Percentiles rank a stretch among this genome's conserved stretches.
phyloP scores from a whole-genome alignment of 2,888 invertebrate genomes.

The Melanostoma mellinum region DNA sequence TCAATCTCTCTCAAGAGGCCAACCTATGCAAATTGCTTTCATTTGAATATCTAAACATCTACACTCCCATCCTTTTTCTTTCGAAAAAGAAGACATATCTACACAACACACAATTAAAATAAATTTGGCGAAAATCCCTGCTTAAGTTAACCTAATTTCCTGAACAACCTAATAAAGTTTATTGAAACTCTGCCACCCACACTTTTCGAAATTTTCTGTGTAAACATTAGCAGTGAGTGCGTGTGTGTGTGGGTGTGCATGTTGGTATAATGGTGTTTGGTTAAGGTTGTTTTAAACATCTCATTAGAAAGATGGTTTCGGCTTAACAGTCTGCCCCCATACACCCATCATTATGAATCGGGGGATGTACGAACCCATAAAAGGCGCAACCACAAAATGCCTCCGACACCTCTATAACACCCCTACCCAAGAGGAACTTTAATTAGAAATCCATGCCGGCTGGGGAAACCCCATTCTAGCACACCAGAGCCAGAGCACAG shows the following conservation, averaged over 20 bases:
- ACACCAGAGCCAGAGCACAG: neutral
- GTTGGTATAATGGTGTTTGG: neutral
- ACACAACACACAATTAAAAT: neutral
- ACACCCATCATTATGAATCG: slow-evolving; percentile 26
- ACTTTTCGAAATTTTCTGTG: neutral
- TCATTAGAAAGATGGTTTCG: slow-evolving; percentile 39
- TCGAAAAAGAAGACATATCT: neutral
- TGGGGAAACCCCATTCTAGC: slow-evolving; percentile 31
- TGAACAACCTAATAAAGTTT: slow-evolving; percentile 4
- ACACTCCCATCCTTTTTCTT: too few species aligned
- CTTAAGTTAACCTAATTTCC: slow-evolving; percentile 8
- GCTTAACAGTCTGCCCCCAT: slow-evolving; percentile 5
- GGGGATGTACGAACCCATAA: slow-evolving; percentile 52
- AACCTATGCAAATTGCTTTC: neutral
- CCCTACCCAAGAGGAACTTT: slow-evolving; percentile 51
- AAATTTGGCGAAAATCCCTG: neutral
- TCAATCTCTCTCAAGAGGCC: neutral
- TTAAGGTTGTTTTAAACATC: slow-evolving; percentile 34
- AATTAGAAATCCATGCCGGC: slow-evolving; percentile 67
- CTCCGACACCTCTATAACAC: slow-evolving; percentile 42
- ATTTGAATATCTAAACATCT: neutral
- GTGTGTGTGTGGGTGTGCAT: neutral
- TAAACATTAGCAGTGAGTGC: neutral
- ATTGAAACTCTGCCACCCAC: slow-evolving; percentile 12
- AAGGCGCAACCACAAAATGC: slow-evolving; percentile 51